Evolutionary conservation across 2,797 vertebrate species (phyloP), one percentile per base, ranked within the genome.

Genomic region (Amblyraja radiata): DNA sequence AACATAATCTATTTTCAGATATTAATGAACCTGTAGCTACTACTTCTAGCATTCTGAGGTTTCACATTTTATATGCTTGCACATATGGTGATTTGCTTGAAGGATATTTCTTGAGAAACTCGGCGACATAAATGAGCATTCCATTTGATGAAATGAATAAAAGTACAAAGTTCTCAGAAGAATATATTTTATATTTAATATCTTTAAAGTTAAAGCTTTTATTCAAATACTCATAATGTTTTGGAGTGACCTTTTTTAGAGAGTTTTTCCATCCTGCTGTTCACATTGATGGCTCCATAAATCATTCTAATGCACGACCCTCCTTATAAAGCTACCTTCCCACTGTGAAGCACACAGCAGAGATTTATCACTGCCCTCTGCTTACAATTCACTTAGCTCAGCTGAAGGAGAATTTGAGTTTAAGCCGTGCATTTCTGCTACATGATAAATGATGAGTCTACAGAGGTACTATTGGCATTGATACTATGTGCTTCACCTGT

Each of bases 361-460:
- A 92, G 90, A 92, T 92, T 92, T 92, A 76, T 92, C 90, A 76
- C 39, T 92, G 90, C 71, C 90, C 90, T 74, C 36, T 92, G 73
- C 68, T 92, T 92, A 92, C 71, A 92, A 74, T 92, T 92, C 90
- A 91, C 90, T 91, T 91, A 91, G 68, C 68, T 28, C 71, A 54
- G 39, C 73, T 76, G 71, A 74, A 54, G 90, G 71, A 92, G 71
- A 92, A 74, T 92, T 71, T 39, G 71, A 74, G 25, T 76, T 74
- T 92, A 76, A 92, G 90, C 73, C 76, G 23, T 76, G 71, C 39
- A 76, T 92, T 71, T 54, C 71, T 28, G 25, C 46, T 76, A 54
- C 39, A 92, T 92, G 90, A 92, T 76, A 76, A 54, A 92, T 73
- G 39, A 76, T 76, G 68, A 92, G 90, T 73, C 71, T 76, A 54